phyloP scores from a whole-genome alignment of 1,140 invertebrate species.

The Penaeus chinensis region DNA sequence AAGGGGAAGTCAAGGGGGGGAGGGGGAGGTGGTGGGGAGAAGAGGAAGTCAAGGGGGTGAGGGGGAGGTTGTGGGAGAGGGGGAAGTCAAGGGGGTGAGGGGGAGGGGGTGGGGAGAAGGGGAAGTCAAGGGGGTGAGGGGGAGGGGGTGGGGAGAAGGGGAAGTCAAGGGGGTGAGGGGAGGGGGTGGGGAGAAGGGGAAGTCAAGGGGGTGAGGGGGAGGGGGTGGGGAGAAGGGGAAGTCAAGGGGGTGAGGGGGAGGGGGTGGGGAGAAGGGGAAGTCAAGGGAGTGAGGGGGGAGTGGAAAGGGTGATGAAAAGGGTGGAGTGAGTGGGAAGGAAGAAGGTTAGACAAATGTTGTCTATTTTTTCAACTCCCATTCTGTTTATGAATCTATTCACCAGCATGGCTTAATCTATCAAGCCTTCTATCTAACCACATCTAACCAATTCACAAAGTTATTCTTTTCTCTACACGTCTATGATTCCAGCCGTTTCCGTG shows the following conservation, averaged over 20 bases:
- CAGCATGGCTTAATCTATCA: too few relatives aligned
- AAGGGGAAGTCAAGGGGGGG: background rate
- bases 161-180: background rate
- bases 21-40: background rate
- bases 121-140: background rate
- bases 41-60: background rate
- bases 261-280: background rate
- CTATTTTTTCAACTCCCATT: background rate
- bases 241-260: background rate
- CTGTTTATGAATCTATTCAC: background rate
- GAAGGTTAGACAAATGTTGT: too few relatives aligned
- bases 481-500: too few relatives aligned
- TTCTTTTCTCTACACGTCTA: too few relatives aligned
- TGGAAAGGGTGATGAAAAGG: background rate
- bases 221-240: background rate
- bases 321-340: too few relatives aligned
- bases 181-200: background rate
- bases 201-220: background rate
- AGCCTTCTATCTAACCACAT: too few relatives aligned
- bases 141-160: background rate
- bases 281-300: background rate
- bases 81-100: background rate
- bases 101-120: background rate
- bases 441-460: too few relatives aligned
- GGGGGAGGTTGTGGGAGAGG: background rate